Evolutionary conservation across 2,113 vertebrate genomes (phyloP).

Genomic region (Acrocephalus arundinaceus): DNA sequence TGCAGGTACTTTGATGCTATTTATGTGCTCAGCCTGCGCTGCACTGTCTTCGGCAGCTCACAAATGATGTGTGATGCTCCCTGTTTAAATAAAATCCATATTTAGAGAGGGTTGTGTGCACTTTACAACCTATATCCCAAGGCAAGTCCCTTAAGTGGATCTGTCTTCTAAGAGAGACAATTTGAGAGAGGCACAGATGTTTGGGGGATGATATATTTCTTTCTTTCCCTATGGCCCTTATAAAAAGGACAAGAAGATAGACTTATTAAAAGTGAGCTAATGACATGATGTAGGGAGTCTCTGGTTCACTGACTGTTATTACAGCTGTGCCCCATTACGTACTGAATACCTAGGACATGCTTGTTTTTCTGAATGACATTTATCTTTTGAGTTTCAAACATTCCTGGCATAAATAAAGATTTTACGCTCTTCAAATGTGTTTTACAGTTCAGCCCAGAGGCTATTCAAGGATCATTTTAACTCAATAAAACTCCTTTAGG

Average conservation of each 20-base stretch:
- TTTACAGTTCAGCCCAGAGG: slow-evolving; percentile 71
- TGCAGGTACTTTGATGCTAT: neutral
- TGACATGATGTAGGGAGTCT: slow-evolving; percentile 76
- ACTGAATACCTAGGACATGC: slow-evolving; percentile 76
- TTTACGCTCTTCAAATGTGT: slow-evolving; percentile 76
- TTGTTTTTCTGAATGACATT: slow-evolving; percentile 78
- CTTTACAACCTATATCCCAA: slow-evolving; percentile 30
- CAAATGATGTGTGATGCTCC: slow-evolving; percentile 35
- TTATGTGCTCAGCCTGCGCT: neutral
- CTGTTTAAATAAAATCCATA: slow-evolving; percentile 55
- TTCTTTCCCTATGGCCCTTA: slow-evolving; percentile 75
- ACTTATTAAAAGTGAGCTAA: slow-evolving; percentile 78
- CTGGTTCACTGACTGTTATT: slow-evolving; percentile 75
- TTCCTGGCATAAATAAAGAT: slow-evolving; percentile 79
- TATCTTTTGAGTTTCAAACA: slow-evolving; percentile 77
- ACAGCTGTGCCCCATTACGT: slow-evolving; percentile 78
- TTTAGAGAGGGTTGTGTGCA: slow-evolving; percentile 45
- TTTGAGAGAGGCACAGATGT: slow-evolving; percentile 74
- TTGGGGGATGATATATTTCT: slow-evolving; percentile 74
- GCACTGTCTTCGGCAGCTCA: neutral
- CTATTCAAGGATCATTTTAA: slow-evolving; percentile 63
- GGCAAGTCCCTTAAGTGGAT: slow-evolving; percentile 64
- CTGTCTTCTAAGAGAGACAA: slow-evolving; percentile 44
- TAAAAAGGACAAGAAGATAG: slow-evolving; percentile 73
- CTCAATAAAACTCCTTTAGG: slow-evolving; percentile 61